Percentiles rank a stretch among this genome's conserved stretches.
Conservation (phyloP, 2,888 invertebrate genomes). For the Thereva nobilitata region DNA sequence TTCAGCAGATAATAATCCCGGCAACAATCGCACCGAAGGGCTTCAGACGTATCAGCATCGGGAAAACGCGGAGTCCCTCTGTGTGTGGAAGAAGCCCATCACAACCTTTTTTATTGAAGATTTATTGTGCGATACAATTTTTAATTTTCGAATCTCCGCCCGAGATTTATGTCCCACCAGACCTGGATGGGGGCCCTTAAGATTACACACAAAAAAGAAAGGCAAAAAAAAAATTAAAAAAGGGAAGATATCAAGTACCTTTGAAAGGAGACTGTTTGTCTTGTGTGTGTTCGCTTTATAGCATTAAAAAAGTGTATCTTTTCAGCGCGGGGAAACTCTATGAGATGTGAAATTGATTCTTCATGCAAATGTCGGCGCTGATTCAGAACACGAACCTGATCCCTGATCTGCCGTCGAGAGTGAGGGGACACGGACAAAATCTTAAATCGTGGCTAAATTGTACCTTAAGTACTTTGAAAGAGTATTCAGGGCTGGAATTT, state of each 20-base stretch:
- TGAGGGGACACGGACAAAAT: constrained; percentile 22
- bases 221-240: constrained; percentile 32
- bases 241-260: constrained; percentile 32
- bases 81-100: constrained; percentile 34
- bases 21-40: constrained; percentile 14
- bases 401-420: not conserved
- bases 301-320: constrained; percentile 35
- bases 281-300: constrained; percentile 25
- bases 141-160: constrained; percentile 39
- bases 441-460: constrained; percentile 36
- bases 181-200: constrained; percentile 26
- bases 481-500: constrained; percentile 29
- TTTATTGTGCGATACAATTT: constrained; percentile 41
- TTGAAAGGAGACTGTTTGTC: constrained; percentile 35
- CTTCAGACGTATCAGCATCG: constrained; percentile 19
- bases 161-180: constrained; percentile 38
- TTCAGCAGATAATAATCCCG: constrained; percentile 24
- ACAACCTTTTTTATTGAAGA: constrained; percentile 37
- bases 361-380: constrained; percentile 38
- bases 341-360: constrained; percentile 42
- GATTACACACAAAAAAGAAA: constrained; percentile 16
- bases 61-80: constrained; percentile 5
- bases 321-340: constrained; percentile 28
- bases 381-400: constrained; percentile 26
- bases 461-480: constrained; percentile 31